Conservation (phyloP, 2,797 vertebrate species). For the Cercopithecus petaurista region DNA sequence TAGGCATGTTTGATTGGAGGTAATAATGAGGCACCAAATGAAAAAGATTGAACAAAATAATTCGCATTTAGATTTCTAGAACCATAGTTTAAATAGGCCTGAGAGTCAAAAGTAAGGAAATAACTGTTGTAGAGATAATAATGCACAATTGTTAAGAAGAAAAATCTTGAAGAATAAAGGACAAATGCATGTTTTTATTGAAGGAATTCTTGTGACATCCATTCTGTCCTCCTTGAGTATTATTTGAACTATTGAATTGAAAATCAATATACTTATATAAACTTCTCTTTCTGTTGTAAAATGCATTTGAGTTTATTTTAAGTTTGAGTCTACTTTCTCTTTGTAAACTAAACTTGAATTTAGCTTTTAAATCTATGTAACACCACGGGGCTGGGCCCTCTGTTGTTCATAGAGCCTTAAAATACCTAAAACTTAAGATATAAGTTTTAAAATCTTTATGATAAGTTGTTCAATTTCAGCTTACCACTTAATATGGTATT, state of each 20-base stretch:
- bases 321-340: neutral
- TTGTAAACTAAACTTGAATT: slow-evolving; percentile 37
- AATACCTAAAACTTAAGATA: neutral
- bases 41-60: neutral
- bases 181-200: neutral
- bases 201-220: neutral
- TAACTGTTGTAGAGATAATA: neutral
- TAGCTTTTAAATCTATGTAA: neutral
- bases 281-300: slow-evolving; percentile 9
- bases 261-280: neutral
- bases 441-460: slow-evolving; percentile 10
- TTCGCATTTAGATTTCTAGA: neutral
- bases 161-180: neutral
- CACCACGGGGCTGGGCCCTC: neutral
- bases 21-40: neutral
- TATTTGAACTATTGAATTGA: slow-evolving; percentile 12
- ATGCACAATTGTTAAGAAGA: neutral
- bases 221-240: neutral
- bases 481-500: neutral
- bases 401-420: neutral
- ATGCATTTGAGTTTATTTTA: neutral
- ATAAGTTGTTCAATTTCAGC: neutral
- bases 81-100: neutral
- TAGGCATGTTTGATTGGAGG: neutral
- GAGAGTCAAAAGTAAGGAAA: neutral